Base-by-base conservation (phyloP, 2,888 invertebrate species). In the Spodoptera picta region DNA sequence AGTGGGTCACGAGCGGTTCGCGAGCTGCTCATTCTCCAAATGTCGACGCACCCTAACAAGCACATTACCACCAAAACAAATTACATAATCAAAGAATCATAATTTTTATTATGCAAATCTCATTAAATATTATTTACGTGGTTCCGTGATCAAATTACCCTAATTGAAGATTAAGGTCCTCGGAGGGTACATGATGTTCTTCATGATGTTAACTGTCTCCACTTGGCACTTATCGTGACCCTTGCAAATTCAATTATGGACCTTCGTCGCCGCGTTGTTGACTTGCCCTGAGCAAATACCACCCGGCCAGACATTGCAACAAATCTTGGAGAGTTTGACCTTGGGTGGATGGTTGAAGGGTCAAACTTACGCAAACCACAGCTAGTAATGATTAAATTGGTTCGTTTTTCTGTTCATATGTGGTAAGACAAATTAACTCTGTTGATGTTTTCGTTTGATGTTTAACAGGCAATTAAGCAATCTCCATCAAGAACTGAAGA, bases 201-300 rank as follows among this genome's bases (percentile, higher is more conserved):
- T 82, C 82, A 77, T 83, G 82, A 84, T 84, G 84, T 84, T 86
- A 83, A 83, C 83, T 84, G 87, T 87, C 84, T 84, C 81, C 82
- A 79, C 82, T 82, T 77, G 83, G 72, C 83, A 82, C 84, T 88
- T 90, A 90, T 87, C 85, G 83, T 79, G 83, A 83, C 82, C 87
- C 88, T 85, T 80, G 82, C 80, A 85, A 90, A 90, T 90, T 90
- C 84, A 89, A 91, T 91, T 91, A 90, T 83, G 81, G 79, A 81
- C 88, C 86, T 84, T 85, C 82, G 78, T 82, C 81, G 79, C 65
- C 61, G 63, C 70, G 65, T 74, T 77, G 80, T 79, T 79, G 76
- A 80, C 74, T 80, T 69, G 70, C 65, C 45, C 60, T 75, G 74
- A 70, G 66, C 68, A 82, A 84, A 85, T 81, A 81, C 64, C 69